phyloP scores from a whole-genome alignment of 2,888 invertebrate species.

The Endomychus coccineus region DNA sequence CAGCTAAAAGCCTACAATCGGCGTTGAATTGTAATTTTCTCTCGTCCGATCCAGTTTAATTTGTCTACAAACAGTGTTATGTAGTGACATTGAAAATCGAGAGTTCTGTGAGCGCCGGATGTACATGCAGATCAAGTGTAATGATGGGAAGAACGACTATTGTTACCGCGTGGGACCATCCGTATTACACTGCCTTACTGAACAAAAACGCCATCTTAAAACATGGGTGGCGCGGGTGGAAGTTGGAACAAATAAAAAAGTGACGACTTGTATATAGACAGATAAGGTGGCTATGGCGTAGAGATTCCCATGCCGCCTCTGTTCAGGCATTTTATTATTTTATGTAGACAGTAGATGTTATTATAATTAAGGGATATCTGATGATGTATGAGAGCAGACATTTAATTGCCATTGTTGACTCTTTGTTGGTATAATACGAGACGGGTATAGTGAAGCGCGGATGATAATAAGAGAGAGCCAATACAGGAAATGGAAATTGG shows the following conservation, averaged over 20 bases:
- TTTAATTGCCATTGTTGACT: conserved; percentile 30
- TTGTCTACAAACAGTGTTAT: too few relatives aligned
- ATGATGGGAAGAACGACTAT: conserved; percentile 44
- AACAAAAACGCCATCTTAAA: conserved; percentile 39
- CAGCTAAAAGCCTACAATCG: too few relatives aligned
- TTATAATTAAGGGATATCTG: conserved; percentile 41
- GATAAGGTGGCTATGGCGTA: conserved; percentile 21
- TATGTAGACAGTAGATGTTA: conserved; percentile 32
- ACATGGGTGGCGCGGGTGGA: conserved; percentile 36
- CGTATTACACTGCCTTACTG: conserved; percentile 44
- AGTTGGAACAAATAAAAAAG: conserved; percentile 31
- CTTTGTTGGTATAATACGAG: conserved; percentile 14
- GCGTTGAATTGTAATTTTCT: too few relatives aligned
- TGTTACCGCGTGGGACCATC: conserved; percentile 42
- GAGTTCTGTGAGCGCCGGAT: too few relatives aligned
- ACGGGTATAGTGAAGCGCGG: conserved; percentile 10
- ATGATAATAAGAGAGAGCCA: conserved; percentile 6
- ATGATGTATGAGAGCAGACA: conserved; percentile 37
- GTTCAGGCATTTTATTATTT: conserved; percentile 36
- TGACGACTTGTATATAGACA: conserved; percentile 25
- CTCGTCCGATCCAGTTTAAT: too few relatives aligned
- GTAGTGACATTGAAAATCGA: too few relatives aligned
- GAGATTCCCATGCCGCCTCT: conserved; percentile 33
- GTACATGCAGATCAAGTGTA: conserved; percentile 46
- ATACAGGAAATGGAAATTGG: neutral